These are phyloP conservation scores for Meriones unguiculatus DNA, from an alignment of 2,113 vertebrate species.

Conservation along the genomic window DNA sequence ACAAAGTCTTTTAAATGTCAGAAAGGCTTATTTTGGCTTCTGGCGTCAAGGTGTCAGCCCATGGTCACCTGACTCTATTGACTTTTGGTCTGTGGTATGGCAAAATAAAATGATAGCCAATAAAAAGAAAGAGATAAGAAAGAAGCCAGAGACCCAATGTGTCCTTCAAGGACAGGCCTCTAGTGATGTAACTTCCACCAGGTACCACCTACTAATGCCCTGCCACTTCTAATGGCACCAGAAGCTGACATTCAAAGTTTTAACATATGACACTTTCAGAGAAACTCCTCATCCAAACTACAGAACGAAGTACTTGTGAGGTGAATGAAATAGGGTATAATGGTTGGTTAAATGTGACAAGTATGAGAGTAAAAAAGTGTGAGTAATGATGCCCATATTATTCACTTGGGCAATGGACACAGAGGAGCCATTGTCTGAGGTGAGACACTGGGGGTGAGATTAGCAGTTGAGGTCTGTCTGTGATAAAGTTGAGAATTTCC, in stretches of 20 bases:
- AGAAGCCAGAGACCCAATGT: neutral
- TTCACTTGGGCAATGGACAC: neutral
- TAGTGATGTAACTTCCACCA: neutral
- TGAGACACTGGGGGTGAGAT: fast-evolving
- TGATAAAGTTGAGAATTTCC: neutral
- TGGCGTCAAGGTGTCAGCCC: neutral
- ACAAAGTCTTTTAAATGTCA: neutral
- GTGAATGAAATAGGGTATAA: neutral
- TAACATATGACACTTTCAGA: neutral
- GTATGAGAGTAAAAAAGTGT: neutral
- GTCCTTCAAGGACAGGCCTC: neutral
- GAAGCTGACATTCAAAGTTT: neutral
- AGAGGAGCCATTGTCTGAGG: neutral
- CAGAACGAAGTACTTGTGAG: neutral
- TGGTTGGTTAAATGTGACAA: neutral
- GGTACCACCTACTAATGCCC: neutral
- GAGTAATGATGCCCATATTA: neutral
- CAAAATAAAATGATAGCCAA: neutral
- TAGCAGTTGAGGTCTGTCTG: neutral
- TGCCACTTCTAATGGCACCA: neutral
- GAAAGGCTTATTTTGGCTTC: neutral
- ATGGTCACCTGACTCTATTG: neutral
- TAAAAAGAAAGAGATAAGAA: neutral
- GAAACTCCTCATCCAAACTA: neutral
- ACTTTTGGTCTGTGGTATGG: neutral